Percentiles rank a stretch among this genome's conserved stretches.
These are phyloP conservation scores for Megaceryle maxima DNA, from an alignment of 2,113 vertebrate genomes.

Conservation along the genomic window DNA sequence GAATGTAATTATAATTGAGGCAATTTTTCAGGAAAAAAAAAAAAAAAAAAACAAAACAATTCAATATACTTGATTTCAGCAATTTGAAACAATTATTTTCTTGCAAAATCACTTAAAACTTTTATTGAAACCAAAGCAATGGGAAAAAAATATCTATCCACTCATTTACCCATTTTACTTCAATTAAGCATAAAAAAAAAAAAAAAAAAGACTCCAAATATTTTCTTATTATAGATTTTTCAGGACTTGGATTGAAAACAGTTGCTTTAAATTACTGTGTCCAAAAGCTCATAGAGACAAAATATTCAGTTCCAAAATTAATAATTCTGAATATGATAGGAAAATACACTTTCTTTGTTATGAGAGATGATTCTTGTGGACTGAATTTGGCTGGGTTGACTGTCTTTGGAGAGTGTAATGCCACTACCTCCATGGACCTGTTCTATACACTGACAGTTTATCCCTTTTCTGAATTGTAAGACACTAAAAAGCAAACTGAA, in stretches of 20 bases:
- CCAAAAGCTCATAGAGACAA: neutral
- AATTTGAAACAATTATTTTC: neutral
- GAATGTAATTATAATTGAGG: neutral
- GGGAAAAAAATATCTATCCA: neutral
- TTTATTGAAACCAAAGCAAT: rapidly evolving
- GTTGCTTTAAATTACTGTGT: neutral
- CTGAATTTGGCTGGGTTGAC: neutral
- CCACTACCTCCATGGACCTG: neutral
- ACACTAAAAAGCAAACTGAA: neutral
- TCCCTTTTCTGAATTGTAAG: neutral
- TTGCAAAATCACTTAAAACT: neutral
- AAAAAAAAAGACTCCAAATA: neutral
- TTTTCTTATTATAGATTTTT: neutral
- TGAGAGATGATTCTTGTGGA: neutral
- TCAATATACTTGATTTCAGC: neutral
- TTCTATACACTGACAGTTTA: neutral
- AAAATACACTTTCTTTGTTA: neutral
- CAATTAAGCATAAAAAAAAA: neutral
- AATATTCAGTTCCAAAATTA: neutral
- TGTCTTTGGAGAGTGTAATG: neutral
- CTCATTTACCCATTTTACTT: neutral
- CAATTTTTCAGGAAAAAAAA: neutral
- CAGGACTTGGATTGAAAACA: neutral
- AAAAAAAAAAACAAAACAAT: neutral
- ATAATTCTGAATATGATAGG: neutral